These are phyloP conservation scores for Drosophila parthenogenetica DNA, from an alignment of 2,888 invertebrate genomes.

Conservation along the genomic window DNA sequence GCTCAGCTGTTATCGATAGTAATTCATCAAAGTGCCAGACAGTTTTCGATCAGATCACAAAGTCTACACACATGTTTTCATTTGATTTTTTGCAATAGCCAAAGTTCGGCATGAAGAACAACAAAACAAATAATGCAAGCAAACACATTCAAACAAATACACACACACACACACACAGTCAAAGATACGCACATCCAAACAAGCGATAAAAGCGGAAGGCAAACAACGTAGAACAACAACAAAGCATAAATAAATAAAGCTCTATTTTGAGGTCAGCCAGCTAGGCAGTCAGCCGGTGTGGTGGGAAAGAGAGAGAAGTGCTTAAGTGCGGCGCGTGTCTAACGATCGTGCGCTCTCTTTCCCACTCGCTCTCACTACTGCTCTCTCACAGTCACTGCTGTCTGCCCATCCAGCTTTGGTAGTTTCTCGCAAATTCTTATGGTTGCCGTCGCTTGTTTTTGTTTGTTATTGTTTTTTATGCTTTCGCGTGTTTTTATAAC, in stretches of 20 bases:
- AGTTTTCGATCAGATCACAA: conserved; percentile 38
- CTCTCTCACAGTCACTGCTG: conserved; percentile 11
- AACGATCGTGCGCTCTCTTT: conserved; percentile 16
- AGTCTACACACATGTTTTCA: conserved; percentile 2
- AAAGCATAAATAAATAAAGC: conserved; percentile 48
- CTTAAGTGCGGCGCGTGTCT: conserved; percentile 36
- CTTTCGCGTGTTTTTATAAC: conserved; percentile 35
- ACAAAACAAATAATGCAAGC: conserved; percentile 7
- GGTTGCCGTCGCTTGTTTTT: conserved; percentile 28
- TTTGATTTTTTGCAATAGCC: conserved; percentile 8
- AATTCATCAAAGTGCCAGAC: conserved; percentile 55
- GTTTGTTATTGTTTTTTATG: conserved; percentile 39
- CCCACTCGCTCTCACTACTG: not conserved
- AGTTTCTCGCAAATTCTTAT: conserved; percentile 53
- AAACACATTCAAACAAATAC: conserved; percentile 1
- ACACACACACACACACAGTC: not conserved
- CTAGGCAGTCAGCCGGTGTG: not conserved
- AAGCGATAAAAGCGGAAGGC: conserved; percentile 31
- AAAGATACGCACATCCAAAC: conserved; percentile 27
- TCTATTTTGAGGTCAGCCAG: conserved; percentile 64
- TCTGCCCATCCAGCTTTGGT: conserved; percentile 32
- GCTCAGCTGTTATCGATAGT: conserved; percentile 41
- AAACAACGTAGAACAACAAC: conserved; percentile 16
- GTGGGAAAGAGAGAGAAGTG: conserved; percentile 22
- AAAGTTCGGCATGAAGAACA: conserved; percentile 16